Base-by-base conservation (phyloP, 2,797 vertebrate genomes). In the Alauda arvensis region DNA sequence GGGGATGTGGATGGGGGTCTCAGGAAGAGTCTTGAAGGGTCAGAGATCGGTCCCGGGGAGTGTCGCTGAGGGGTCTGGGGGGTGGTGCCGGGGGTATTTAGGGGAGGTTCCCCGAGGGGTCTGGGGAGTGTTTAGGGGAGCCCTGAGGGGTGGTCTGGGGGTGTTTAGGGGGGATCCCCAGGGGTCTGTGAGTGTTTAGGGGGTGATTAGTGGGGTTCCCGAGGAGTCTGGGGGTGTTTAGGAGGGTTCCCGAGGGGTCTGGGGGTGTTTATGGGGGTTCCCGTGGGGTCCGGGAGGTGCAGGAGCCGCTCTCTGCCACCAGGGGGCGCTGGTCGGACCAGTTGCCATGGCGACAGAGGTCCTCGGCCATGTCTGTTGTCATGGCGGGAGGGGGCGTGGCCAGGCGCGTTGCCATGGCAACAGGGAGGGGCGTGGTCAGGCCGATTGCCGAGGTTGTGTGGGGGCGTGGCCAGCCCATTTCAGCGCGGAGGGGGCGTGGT, bases 371-470 rank as follows among this genome's bases (percentile, higher is more conserved):
- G 15, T 11, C 8, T 4, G 57, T 75, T 51, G 57, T 40, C 57
- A 42, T 14, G 46, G 71, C 5, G 29, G 18, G 5, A 25, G 34
- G 45, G 24, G 71, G 71, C 71, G 57, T 42, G 46, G 7, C 7
- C 55, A n/a, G 6, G 5, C 10, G 2, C 24, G 24, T 69, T 69
- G 69, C 55, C 69, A 15, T 48, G 49, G 20, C 20, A 53, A 18
- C 17, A 6, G 1, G 1, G 14, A 7, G 42, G 42, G 74, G 75
- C 52, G 62, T 28, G 62, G 1, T 2, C 52, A 9, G 1, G 0
- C 0, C 1, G 0, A 12, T 28, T 19, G 34, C n/a, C 42, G 10
- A 2, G 14, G 24, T 1, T 5, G 8, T 1, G 19, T 37, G 37
- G 19, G 19, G 75, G 75, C 51, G 51, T 15, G 75, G 12, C 3